Conservation (phyloP, 2,113 vertebrate species). For the Noturus placidus region DNA sequence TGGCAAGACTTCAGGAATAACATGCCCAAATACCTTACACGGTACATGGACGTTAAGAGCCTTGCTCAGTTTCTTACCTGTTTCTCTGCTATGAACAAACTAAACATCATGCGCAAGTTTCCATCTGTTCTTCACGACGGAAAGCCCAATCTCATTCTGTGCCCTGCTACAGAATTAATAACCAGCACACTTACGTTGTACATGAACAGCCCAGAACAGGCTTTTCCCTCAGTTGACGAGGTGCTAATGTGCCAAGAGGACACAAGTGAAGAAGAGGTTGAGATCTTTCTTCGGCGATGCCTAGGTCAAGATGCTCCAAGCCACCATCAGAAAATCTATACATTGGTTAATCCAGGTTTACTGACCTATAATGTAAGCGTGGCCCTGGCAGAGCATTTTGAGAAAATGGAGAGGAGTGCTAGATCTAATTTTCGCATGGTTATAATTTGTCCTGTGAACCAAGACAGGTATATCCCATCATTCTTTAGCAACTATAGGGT, state of each 20-base stretch:
- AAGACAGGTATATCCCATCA: slow-evolving; percentile 73
- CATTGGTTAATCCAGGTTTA: slow-evolving; percentile 69
- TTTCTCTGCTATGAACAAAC: slow-evolving; percentile 60
- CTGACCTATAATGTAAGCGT: slow-evolving; percentile 73
- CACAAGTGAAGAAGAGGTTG: slow-evolving; percentile 73
- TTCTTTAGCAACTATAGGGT: slow-evolving; percentile 73
- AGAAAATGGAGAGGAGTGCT: slow-evolving; percentile 61
- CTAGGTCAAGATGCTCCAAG: slow-evolving; percentile 52
- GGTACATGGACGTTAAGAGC: slow-evolving; percentile 64
- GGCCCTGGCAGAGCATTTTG: slow-evolving; percentile 64
- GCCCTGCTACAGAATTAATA: slow-evolving; percentile 66
- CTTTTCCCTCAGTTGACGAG: slow-evolving; percentile 71
- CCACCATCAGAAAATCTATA: slow-evolving; percentile 70
- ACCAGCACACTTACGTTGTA: slow-evolving; percentile 66
- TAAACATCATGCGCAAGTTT: slow-evolving; percentile 56
- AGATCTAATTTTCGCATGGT: slow-evolving; percentile 64
- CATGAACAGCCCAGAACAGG: slow-evolving; percentile 58
- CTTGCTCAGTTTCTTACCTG: slow-evolving; percentile 61
- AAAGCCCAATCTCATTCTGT: slow-evolving; percentile 70
- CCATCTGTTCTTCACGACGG: slow-evolving; percentile 60
- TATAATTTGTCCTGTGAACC: slow-evolving; percentile 67
- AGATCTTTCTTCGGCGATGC: slow-evolving; percentile 75
- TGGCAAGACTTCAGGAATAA: slow-evolving; percentile 67
- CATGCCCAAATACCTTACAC: slow-evolving; percentile 58
- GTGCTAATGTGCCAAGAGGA: slow-evolving; percentile 72